Conservation (phyloP, 2,113 vertebrate genomes). For the Mormoops blainvillei region DNA sequence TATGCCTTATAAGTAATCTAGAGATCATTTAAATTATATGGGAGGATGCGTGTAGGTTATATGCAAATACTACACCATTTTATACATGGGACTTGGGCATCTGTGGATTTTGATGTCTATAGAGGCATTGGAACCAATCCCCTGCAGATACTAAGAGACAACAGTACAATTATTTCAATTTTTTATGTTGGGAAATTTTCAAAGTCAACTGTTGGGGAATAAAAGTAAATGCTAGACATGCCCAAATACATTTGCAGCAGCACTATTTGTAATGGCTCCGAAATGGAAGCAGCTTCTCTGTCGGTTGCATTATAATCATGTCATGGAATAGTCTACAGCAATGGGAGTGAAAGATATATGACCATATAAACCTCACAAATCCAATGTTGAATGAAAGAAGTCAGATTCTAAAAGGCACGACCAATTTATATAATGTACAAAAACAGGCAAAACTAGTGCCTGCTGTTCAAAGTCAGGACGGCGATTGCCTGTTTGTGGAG, state of each 20-base stretch:
- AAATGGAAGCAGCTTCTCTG: not conserved
- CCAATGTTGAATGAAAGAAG: not conserved
- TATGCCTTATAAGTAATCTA: not conserved
- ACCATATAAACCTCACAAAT: not conserved
- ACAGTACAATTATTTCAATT: not conserved
- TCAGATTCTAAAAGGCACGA: not conserved
- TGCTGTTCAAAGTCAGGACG: not conserved
- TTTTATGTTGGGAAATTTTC: conserved; percentile 9
- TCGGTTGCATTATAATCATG: not conserved
- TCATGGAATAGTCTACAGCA: not conserved
- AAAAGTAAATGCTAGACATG: not conserved
- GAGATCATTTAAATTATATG: not conserved
- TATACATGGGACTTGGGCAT: not conserved
- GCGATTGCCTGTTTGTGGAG: not conserved
- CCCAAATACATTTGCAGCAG: not conserved
- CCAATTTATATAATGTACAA: not conserved
- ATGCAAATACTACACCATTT: not conserved
- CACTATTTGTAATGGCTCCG: not conserved
- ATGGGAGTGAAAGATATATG: not conserved
- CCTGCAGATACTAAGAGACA: not conserved
- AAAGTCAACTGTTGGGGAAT: not conserved
- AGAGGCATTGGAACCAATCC: not conserved
- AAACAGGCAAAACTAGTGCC: conserved; percentile 58
- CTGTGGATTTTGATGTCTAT: too few relatives aligned
- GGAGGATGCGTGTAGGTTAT: not conserved